These are phyloP conservation scores for Seira musarum DNA, from an alignment of 2,888 invertebrate genomes.

Conservation along the genomic window DNA sequence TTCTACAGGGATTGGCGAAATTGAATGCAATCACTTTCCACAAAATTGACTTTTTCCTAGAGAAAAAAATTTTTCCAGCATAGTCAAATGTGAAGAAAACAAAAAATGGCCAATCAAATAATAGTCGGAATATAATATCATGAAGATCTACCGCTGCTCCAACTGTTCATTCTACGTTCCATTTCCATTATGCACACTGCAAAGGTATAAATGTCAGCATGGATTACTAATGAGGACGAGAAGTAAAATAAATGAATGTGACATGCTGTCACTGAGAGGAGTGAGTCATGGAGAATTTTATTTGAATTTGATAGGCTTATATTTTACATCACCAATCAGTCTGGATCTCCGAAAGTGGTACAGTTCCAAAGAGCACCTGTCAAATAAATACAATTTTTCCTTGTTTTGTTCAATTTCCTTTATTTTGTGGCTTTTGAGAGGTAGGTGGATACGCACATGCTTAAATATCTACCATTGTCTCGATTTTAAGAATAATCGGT, in stretches of 20 bases:
- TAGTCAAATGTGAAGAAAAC: conserved; percentile 14
- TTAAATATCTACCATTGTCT: too few relatives aligned
- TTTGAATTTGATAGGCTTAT: conserved; percentile 48
- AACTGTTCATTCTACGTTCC: too few relatives aligned
- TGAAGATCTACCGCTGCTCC: background rate
- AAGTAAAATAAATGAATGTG: conserved; percentile 46
- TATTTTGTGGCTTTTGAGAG: too few relatives aligned
- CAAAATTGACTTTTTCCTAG: conserved; percentile 50
- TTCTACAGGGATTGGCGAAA: background rate
- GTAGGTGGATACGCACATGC: too few relatives aligned
- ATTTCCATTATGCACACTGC: background rate
- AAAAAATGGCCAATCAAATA: conserved; percentile 48
- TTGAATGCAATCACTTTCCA: conserved; percentile 48
- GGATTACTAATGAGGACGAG: background rate
- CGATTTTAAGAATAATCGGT: too few relatives aligned
- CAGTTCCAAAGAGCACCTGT: background rate
- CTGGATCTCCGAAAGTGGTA: background rate
- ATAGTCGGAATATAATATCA: background rate
- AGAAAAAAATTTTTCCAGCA: background rate
- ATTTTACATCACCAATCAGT: background rate
- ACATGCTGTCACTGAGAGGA: conserved; percentile 44
- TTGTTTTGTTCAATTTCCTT: too few relatives aligned
- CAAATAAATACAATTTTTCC: conserved; percentile 11
- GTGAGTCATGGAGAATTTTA: conserved; percentile 21
- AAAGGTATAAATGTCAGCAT: conserved; percentile 24